Evolutionary conservation across 1,140 invertebrate genomes (phyloP).

Genomic region (Papilio glaucus): DNA sequence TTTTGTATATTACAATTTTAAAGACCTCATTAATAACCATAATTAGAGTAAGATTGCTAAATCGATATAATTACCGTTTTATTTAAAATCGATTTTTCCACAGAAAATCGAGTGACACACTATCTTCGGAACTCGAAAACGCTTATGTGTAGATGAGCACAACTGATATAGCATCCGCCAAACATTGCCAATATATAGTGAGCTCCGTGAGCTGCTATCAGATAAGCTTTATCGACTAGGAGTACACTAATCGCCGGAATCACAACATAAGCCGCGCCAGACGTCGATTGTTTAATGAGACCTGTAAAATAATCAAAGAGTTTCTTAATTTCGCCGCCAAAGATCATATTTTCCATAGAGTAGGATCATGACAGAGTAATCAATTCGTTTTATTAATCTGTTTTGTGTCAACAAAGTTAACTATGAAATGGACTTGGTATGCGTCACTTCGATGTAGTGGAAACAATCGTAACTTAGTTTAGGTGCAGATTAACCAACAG

Average conservation of each 20-base stretch:
- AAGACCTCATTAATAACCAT: too few species aligned
- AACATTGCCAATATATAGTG: conserved; percentile 21
- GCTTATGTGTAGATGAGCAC: neutral
- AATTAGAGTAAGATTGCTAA: too few species aligned
- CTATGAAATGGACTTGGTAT: too few species aligned
- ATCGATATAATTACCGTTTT: neutral
- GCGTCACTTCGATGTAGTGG: too few species aligned
- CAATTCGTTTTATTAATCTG: too few species aligned
- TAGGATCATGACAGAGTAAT: neutral
- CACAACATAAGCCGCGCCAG: conserved; percentile 28
- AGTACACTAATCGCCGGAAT: conserved; percentile 29
- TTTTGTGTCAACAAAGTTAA: too few species aligned
- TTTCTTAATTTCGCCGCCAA: conserved; percentile 24
- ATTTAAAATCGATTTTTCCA: conserved; percentile 6
- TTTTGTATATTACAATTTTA: too few species aligned
- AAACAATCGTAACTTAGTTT: too few species aligned
- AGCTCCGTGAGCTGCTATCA: conserved; percentile 3
- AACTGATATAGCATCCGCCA: neutral
- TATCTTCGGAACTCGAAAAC: neutral
- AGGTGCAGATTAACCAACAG: too few species aligned
- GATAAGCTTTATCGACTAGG: conserved; percentile 31
- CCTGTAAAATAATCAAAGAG: conserved; percentile 36
- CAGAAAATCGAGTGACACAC: neutral
- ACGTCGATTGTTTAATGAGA: conserved; percentile 28
- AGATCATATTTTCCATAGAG: conserved; percentile 9